Percentiles rank a stretch among this genome's conserved stretches.
phyloP scores from a whole-genome alignment of 2,888 invertebrate genomes.

The Mantis religiosa region DNA sequence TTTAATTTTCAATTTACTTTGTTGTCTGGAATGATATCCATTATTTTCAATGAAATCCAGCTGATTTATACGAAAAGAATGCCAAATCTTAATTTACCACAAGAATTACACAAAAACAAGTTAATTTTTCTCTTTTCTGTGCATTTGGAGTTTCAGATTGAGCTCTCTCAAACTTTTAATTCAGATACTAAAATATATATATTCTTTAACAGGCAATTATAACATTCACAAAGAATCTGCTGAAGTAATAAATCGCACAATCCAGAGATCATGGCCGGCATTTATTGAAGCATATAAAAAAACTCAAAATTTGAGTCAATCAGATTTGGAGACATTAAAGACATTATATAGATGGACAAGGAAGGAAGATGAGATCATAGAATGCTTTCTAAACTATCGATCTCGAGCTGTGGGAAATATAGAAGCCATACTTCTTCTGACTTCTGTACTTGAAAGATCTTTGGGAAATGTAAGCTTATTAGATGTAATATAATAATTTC shows the following conservation, averaged over 20 bases:
- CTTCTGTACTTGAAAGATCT: conserved; percentile 38
- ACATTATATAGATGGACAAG: conserved; percentile 20
- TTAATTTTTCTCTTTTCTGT: too few species aligned
- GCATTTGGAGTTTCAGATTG: background rate
- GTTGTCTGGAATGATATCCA: too few species aligned
- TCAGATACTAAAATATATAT: background rate
- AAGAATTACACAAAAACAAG: too few species aligned
- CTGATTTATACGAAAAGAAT: too few species aligned
- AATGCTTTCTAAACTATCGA: background rate
- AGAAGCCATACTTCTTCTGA: conserved; percentile 37
- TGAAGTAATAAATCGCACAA: conserved; percentile 1
- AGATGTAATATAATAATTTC: background rate
- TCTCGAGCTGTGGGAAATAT: conserved; percentile 21
- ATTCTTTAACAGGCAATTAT: conserved; percentile 7
- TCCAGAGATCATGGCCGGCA: conserved; percentile 16
- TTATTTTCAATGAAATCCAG: too few species aligned
- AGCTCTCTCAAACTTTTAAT: background rate
- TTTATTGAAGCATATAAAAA: conserved; percentile 5
- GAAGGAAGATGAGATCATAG: conserved; percentile 10
- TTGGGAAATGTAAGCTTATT: conserved; percentile 35
- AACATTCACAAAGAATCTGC: conserved; percentile 15
- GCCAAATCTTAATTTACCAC: too few species aligned
- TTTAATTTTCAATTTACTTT: too few species aligned
- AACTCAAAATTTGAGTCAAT: background rate
- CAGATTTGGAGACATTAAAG: background rate